Conservation (phyloP, 2,888 invertebrate species). For the Antheraea assamensis region DNA sequence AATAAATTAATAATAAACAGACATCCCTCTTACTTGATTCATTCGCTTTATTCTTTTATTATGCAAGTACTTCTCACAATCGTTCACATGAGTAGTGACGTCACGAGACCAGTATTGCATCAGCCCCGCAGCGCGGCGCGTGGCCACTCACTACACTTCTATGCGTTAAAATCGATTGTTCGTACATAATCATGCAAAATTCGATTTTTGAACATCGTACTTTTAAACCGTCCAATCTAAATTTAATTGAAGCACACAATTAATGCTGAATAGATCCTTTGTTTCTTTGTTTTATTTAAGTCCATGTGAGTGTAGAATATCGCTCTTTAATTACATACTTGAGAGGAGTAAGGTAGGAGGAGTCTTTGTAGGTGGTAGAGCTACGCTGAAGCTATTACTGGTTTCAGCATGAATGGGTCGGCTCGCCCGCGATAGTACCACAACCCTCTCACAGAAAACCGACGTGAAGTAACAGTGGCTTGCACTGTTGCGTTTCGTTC, state of each 20-base stretch:
- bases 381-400: too few species aligned
- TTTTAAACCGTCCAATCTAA: constrained; percentile 2
- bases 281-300: background rate
- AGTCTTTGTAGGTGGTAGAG: too few species aligned
- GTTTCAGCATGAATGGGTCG: too few species aligned
- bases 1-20: background rate
- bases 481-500: too few species aligned
- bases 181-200: constrained; percentile 62
- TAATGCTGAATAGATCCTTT: background rate
- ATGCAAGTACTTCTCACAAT: background rate
- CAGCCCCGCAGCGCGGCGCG: constrained; percentile 56
- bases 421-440: too few species aligned
- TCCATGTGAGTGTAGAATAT: background rate
- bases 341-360: too few species aligned
- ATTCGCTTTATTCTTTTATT: background rate
- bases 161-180: constrained; percentile 61
- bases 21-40: background rate
- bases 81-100: constrained; percentile 16
- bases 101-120: constrained; percentile 27
- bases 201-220: constrained; percentile 40
- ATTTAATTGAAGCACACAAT: background rate
- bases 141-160: constrained; percentile 56
- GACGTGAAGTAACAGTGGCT: too few species aligned
- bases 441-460: too few species aligned
- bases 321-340: too few species aligned